phyloP scores from a whole-genome alignment of 2,113 vertebrate genomes.

The Psilopogon haemacephalus region DNA sequence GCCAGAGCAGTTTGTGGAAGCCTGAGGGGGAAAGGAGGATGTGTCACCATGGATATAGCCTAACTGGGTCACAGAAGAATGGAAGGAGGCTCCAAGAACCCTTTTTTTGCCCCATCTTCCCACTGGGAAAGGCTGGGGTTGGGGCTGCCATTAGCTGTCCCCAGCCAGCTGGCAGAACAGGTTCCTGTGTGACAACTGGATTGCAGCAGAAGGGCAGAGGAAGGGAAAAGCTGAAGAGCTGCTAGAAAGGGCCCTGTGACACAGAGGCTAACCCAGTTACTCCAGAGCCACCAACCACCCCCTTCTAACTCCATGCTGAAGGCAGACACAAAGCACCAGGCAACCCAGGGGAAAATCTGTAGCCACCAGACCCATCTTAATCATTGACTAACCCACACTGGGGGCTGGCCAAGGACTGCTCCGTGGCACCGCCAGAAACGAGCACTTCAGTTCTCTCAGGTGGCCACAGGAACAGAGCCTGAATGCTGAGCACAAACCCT shows the following conservation, averaged over 20 bases:
- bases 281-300: not conserved
- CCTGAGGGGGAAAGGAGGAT: not conserved
- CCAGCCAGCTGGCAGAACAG: constrained; percentile 9
- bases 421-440: not conserved
- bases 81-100: not conserved
- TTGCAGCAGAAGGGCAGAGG: constrained; percentile 28
- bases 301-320: not conserved
- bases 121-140: not conserved
- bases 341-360: not conserved
- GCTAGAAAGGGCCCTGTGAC: not conserved
- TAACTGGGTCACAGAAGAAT: constrained; percentile 5
- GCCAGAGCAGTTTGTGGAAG: not conserved
- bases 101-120: not conserved
- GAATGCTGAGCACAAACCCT: rapidly evolving
- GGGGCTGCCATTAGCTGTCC: not conserved
- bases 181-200: constrained; percentile 23
- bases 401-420: not conserved
- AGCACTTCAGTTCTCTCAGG: not conserved
- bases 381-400: not conserved
- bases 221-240: constrained; percentile 26
- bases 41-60: not conserved
- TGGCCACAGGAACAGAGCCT: not conserved
- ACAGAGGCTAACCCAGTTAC: not conserved
- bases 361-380: not conserved
- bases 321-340: not conserved